Evolutionary conservation across 1,140 invertebrate genomes (phyloP).

Genomic region (Popillia japonica): DNA sequence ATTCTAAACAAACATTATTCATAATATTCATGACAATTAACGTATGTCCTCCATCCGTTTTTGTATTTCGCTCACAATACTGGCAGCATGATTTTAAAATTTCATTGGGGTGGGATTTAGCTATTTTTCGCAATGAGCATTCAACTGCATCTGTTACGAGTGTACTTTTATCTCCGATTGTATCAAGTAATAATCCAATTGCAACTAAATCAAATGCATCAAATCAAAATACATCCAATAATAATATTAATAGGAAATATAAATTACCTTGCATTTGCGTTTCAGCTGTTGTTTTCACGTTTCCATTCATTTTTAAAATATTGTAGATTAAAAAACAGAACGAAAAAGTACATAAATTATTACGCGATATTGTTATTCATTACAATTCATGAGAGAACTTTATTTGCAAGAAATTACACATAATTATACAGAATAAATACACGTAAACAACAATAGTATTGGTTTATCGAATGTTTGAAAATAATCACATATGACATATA

Average conservation of each 20-base stretch:
- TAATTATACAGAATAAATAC: neutral
- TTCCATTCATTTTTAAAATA: conserved; percentile 44
- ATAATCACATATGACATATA: conserved; percentile 11
- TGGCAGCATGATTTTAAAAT: conserved; percentile 63
- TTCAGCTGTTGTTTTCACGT: conserved; percentile 52
- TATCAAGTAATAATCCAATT: conserved; percentile 67
- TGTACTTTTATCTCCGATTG: conserved; percentile 67
- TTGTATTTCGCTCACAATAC: conserved; percentile 63
- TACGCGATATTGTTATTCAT: neutral
- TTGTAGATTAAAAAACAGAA: neutral
- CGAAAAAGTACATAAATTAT: neutral
- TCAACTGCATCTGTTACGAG: conserved; percentile 64
- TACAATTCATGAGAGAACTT: neutral
- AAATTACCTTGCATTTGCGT: conserved; percentile 56
- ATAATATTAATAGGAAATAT: neutral
- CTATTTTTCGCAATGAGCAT: conserved; percentile 65
- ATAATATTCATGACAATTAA: conserved; percentile 62
- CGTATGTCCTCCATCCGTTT: conserved; percentile 59
- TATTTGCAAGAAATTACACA: neutral
- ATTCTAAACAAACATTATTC: conserved; percentile 63
- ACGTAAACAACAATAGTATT: neutral
- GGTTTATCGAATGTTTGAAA: neutral
- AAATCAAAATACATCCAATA: too few relatives aligned
- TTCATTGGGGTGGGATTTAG: conserved; percentile 65
- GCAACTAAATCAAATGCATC: conserved; percentile 61